Evolutionary conservation across 2,888 invertebrate genomes (phyloP), one percentile per base, ranked within the genome.

Genomic region (Agriopis aurantiaria): DNA sequence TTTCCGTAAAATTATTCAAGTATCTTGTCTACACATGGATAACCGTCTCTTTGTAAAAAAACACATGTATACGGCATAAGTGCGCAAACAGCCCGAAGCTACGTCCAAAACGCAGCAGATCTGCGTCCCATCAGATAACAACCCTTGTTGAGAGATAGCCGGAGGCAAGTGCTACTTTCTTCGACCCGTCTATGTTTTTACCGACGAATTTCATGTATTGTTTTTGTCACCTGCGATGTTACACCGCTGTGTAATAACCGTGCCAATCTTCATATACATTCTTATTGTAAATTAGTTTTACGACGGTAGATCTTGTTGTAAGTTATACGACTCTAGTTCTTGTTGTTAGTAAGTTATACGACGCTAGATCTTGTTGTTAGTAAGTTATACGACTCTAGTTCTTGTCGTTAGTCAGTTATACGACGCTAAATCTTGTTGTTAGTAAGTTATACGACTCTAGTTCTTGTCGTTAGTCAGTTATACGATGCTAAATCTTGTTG

Each of bases 141-240:
- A 65, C 49, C 65, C 69, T 60, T 57, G 65, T 65, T 23, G 60
- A 61, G 8, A 65, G 45, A 56, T 46, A 49, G 64, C 69, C 65
- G 12, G 55, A 2, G 55, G 69, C 45, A n/a, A 10, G 33, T n/a
- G 59, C 53, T 41, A 53, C 59, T 58, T 57, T 60, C 49, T 57
- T 48, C 51, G 33, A 60, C 60, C 58, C 48, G 1, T 10, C 33
- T n/a, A 3, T 45, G 0, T 40, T 46, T 14, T 55, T 3, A 33
- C 33, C 33, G 33, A 33, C 33, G 33, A 33, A 33, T 51, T 14
- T 8, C 9, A 10, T 43, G 33, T 46, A 41, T 57, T 68, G 58
- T 68, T 68, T 53, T 59, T 33, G 62, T 12, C 68, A 63, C 68
- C 63, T 63, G 58, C 14, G 14, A 33, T 33, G 5, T 40, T 55